Percentiles rank a stretch among this genome's conserved stretches.
These are phyloP conservation scores for Lasioglossum oenotherae DNA, from an alignment of 2,888 invertebrate genomes.

Conservation along the genomic window DNA sequence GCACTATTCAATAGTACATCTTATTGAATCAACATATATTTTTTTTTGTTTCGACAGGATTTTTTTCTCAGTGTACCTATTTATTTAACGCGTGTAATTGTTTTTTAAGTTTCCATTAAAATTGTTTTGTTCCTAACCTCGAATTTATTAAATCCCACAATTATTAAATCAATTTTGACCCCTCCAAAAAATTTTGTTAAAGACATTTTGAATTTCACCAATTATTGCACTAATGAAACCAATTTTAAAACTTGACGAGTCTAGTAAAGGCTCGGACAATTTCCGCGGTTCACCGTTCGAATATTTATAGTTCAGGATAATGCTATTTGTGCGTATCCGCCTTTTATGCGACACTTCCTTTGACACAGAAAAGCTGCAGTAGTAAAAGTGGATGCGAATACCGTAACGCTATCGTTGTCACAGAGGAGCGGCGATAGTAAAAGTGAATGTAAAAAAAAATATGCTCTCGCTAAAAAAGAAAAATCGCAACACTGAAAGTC, in stretches of 20 bases:
- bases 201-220: too few species aligned
- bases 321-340: background rate
- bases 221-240: too few species aligned
- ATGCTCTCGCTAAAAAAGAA: background rate
- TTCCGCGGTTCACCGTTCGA: background rate
- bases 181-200: too few species aligned
- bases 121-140: too few species aligned
- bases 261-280: background rate
- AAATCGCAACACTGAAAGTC: background rate
- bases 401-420: background rate
- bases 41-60: too few species aligned
- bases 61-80: too few species aligned
- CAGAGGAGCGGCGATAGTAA: background rate
- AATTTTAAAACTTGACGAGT: background rate
- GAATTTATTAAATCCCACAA: too few species aligned
- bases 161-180: too few species aligned
- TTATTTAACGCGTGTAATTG: too few species aligned
- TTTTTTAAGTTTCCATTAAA: too few species aligned
- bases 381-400: background rate
- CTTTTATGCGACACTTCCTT: background rate
- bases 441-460: background rate
- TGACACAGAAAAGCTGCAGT: background rate
- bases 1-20: too few species aligned
- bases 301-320: background rate
- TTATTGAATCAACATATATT: too few species aligned